Evolutionary conservation across 1,140 invertebrate genomes (phyloP), one percentile per base, ranked within the genome.

Genomic region (Sycophila sp.): DNA sequence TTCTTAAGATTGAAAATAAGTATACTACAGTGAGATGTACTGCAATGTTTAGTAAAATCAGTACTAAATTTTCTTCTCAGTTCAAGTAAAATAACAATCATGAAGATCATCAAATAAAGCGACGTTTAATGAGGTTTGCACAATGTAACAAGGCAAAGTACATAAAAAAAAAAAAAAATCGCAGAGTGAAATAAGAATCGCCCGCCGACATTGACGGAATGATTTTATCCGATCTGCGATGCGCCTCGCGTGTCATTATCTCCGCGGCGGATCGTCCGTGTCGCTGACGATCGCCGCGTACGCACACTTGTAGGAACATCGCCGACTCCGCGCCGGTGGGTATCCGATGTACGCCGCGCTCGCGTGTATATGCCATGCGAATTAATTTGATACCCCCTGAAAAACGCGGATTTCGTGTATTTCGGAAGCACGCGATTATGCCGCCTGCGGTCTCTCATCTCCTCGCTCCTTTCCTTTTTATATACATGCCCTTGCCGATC

Each of bases 391-490:
- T 66, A 66, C 64, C 34, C 7, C 34, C 22, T 49, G 15, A 51
- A 17, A 64, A 32, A 36, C 36, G 36, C 13, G 34, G 51, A 56
- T 42, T 53, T 55, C 62, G 63, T 66, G 63, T 55, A 55, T 66
- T 66, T 66, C 64, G 64, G 64, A 66, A 66, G 64, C 64, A 56
- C 64, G 51, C 49, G 51, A 66, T 66, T 42, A 65, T 17, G 47
- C 47, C 47, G 62, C 32, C 45, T 13, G 45, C 13, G 32, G 19
- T n/a, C 15, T 40, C 56, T 17, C 19, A 3, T 56, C 11, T 32
- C 6, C n/a, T 34, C 26, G 15, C 32, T 56, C 32, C n/a, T 30
- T 34, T 56, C 10, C n/a, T 58, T 55, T 15, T 32, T 55, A 10
- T 28, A n/a, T n/a, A 19, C 19, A n/a, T n/a, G n/a, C n/a, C n/a